These are phyloP conservation scores for Rhizomys pruinosus DNA, from an alignment of 2,113 vertebrate genomes.

Conservation along the genomic window DNA sequence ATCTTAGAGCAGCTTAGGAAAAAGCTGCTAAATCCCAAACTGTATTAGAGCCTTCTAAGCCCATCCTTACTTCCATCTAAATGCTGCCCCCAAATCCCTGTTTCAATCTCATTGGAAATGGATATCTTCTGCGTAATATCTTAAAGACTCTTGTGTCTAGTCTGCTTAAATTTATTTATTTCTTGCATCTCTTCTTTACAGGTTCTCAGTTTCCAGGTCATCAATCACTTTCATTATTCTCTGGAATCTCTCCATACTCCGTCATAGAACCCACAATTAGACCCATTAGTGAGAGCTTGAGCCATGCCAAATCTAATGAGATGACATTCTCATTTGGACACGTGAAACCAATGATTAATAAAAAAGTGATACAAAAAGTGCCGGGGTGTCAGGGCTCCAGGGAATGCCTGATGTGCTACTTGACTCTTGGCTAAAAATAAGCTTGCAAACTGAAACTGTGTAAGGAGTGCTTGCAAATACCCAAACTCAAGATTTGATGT, in stretches of 20 bases:
- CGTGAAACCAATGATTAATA: neutral
- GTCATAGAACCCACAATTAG: constrained; percentile 17
- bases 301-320: constrained; percentile 11
- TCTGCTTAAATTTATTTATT: constrained; percentile 13
- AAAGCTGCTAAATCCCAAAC: neutral
- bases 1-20: neutral
- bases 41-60: neutral
- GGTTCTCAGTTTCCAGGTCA: neutral
- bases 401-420: neutral
- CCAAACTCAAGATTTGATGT: neutral
- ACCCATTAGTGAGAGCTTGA: constrained; percentile 7
- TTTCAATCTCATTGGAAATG: neutral
- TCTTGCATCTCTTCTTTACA: constrained; percentile 14
- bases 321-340: neutral
- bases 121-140: neutral
- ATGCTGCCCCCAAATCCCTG: neutral
- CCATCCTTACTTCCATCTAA: neutral
- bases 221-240: constrained; percentile 45
- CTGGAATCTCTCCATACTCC: neutral
- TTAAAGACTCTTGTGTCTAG: neutral
- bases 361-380: neutral
- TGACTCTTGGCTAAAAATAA: neutral
- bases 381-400: neutral
- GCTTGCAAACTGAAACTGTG: neutral
- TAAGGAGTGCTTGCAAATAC: neutral